Percentiles rank a stretch among this genome's conserved stretches.
These are phyloP conservation scores for Pipistrellus nathusii DNA, from an alignment of 2,797 vertebrate species.

Conservation along the genomic window DNA sequence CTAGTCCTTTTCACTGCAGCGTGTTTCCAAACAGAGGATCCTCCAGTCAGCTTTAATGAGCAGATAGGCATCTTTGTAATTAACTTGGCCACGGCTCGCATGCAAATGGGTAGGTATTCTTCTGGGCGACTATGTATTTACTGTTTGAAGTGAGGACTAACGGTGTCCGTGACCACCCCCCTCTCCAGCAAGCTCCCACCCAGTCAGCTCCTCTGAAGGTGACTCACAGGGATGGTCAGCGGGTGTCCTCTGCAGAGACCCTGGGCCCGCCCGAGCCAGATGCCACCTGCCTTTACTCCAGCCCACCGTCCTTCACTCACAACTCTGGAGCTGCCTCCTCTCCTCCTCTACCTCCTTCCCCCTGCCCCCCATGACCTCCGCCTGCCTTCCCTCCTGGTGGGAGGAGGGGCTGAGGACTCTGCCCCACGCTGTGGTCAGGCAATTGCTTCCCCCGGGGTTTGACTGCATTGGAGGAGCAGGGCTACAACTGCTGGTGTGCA, in stretches of 20 bases:
- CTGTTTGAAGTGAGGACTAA: constrained; percentile 20
- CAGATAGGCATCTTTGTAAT: constrained; percentile 80
- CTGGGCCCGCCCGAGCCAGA: too few species aligned
- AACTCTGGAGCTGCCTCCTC: too few species aligned
- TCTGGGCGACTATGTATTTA: constrained; percentile 30
- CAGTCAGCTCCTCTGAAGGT: background rate
- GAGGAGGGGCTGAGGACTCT: background rate
- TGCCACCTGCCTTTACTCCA: too few species aligned
- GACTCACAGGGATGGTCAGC: background rate
- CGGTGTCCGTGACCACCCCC: background rate
- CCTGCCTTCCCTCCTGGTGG: background rate
- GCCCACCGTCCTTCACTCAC: too few species aligned
- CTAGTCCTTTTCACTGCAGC: constrained; percentile 51
- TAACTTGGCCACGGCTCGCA: constrained; percentile 67
- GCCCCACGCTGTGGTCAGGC: background rate
- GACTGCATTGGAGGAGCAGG: background rate
- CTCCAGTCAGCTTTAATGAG: constrained; percentile 68
- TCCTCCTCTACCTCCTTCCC: background rate
- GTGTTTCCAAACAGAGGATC: constrained; percentile 69
- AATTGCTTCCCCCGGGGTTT: background rate
- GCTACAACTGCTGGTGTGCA: background rate
- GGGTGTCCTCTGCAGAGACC: too few species aligned
- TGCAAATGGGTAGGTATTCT: constrained; percentile 58
- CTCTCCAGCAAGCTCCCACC: background rate
- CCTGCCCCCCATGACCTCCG: background rate